Base-by-base conservation (phyloP, 2,797 vertebrate species). In the Myotis findleyi region DNA sequence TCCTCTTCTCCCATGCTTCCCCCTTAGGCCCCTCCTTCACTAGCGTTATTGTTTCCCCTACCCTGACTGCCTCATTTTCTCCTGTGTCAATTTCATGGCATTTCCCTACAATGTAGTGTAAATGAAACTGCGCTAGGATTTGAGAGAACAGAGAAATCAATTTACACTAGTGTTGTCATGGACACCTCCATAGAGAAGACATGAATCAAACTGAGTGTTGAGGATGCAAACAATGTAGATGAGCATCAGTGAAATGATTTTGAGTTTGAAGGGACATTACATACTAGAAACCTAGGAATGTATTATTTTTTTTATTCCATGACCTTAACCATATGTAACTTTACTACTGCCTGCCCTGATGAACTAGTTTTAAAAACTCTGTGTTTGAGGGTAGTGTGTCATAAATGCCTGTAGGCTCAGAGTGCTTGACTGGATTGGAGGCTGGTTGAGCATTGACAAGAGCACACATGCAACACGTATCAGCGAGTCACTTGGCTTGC, bases 151-250 rank as follows among this genome's bases (percentile, higher is more conserved):
- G 75, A 86, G 53, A 86, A 91, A 93, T 91, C 1, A 1, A 47
- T 72, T 75, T 80, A 38, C 44, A 55, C 47, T 36, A 55, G 41
- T 80, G 89, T 85, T 97, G 86, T 91, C 59, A 75, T 79, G 49
- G 80, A 73, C 75, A 62, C 81, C n/a, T 89, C 73, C 47, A 3
- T n/a, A 59, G 49, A 89, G 81, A 59, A 81, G 9, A 10, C 75
- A 80, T 68, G 89, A 76, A 84, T 55, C 49, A 59, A 82, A 47
- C 49, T 16, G 16, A 16, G 21, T 64, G 91, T 84, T 68, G 25
- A 92, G 57, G 73, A 49, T 76, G 14, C 27, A 72, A 77, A 73
- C 62, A 16, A 83, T 91, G 51, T 83, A 66, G 44, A 38, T 92
- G 72, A 87, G 21, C 27, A 83, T 79, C 49, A 20, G 44, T 57